Base-by-base conservation (phyloP, 1,140 invertebrate species). In the Ganaspis sp. region DNA sequence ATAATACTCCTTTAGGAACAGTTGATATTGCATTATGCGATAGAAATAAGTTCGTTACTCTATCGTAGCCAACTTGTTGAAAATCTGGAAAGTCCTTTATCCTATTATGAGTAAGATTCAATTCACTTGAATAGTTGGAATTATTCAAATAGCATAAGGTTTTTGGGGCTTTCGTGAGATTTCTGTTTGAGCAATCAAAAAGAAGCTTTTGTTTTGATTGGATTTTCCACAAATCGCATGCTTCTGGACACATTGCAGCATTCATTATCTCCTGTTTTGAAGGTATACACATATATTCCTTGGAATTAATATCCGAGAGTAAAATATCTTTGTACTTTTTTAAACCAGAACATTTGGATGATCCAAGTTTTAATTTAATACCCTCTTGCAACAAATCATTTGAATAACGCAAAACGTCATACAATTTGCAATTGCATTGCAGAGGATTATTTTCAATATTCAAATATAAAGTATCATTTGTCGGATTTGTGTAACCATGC, bases 371-470 rank as follows among this genome's bases (percentile, higher is more conserved):
- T 79, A 11, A 84, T 77, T 34, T 34, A 34, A 34, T 34, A 34
- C 29, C 2, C 54, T 84, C 81, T 0, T 83, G 81, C 79, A 90
- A 73, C 79, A 73, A 82, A 11, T 81, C 83, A 69, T 91, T 88
- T 9, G 92, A 72, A 77, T 93, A 93, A 45, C 89, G 86, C 11
- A 93, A 82, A 70, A 95, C 92, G 19, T 89, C 77, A 58, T 93
- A 91, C 1, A 93, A 29, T 0, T 83, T 9, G 80, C 95, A 96
- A 79, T 95, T 93, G 80, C 95, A 96, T 5, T 83, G 70, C 29
- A 96, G 82, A 0, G 95, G 95, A 89, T 96, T 96, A 45, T 93
- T 85, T 72, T 88, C 92, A 3, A 94, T 87, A 15, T 85, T 84
- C 75, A 92, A n/a, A n/a, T n/a, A n/a, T n/a, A 85, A 81, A 83